Conservation (phyloP, 2,113 vertebrate genomes). For the Pteropus alecto region DNA sequence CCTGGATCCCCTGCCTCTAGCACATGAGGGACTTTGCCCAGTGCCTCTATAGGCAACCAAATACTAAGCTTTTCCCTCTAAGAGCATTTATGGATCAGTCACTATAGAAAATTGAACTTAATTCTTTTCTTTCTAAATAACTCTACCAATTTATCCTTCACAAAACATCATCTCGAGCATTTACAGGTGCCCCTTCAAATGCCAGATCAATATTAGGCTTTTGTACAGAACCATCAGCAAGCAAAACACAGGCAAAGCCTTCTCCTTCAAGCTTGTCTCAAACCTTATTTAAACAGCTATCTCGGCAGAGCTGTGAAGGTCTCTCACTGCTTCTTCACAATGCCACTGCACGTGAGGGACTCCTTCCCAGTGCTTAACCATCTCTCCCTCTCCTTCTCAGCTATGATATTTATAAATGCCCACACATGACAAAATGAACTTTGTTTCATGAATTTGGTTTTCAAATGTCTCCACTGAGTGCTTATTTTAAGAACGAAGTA, state of each 20-base stretch:
- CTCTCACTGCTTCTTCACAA: neutral
- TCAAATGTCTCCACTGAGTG: neutral
- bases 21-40: neutral
- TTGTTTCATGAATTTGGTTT: conserved; percentile 19
- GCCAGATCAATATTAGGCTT: conserved; percentile 39
- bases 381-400: neutral
- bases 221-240: neutral
- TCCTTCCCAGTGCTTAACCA: too few species aligned
- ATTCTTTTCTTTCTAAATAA: conserved; percentile 35
- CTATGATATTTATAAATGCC: neutral
- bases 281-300: neutral
- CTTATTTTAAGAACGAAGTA: neutral
- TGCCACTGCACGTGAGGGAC: neutral
- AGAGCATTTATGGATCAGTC: conserved; percentile 48
- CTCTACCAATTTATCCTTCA: neutral
- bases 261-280: neutral
- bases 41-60: neutral
- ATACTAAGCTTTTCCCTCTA: conserved; percentile 6
- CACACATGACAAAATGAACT: neutral
- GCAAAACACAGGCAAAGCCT: neutral
- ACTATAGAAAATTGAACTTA: neutral
- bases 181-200: neutral
- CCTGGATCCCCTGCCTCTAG: neutral
- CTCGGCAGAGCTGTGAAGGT: accelerated
- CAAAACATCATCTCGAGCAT: neutral